These are phyloP conservation scores for Bradypodion pumilum DNA, from an alignment of 2,797 vertebrate species.

Conservation along the genomic window DNA sequence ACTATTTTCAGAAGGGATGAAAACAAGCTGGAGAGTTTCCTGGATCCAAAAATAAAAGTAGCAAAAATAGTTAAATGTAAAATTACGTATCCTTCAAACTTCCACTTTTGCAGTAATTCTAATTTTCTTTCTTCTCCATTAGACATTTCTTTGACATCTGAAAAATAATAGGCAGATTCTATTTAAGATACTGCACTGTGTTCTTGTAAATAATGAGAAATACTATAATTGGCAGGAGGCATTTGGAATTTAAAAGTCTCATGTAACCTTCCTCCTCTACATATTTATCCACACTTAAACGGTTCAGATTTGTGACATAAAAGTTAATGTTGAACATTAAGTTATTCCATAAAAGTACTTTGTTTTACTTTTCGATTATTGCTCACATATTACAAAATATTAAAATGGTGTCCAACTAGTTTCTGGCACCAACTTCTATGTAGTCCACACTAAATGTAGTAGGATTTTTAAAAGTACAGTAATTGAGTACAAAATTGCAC, in stretches of 20 bases:
- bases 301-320: slow-evolving; percentile 42
- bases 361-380: slow-evolving; percentile 42
- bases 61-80: slow-evolving; percentile 5
- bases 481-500: background rate
- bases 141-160: slow-evolving; percentile 49
- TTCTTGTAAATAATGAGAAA: slow-evolving; percentile 43
- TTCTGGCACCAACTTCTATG: background rate
- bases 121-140: slow-evolving; percentile 37
- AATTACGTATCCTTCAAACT: slow-evolving; percentile 41
- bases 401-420: slow-evolving; percentile 41
- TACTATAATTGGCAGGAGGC: slow-evolving; percentile 52
- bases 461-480: no score
- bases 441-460: background rate
- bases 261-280: slow-evolving; percentile 50
- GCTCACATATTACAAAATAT: slow-evolving; percentile 45
- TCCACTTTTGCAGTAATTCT: slow-evolving; percentile 43
- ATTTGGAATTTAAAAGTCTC: slow-evolving; percentile 46
- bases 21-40: slow-evolving; percentile 32
- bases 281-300: slow-evolving; percentile 49
- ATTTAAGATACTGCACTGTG: slow-evolving; percentile 58
- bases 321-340: slow-evolving; percentile 35
- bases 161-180: slow-evolving; percentile 37
- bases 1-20: slow-evolving; percentile 51
- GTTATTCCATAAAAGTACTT: slow-evolving; percentile 1
- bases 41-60: slow-evolving; percentile 27